phyloP scores from a whole-genome alignment of 2,888 invertebrate genomes.

The Archaeoteleia sp. region DNA sequence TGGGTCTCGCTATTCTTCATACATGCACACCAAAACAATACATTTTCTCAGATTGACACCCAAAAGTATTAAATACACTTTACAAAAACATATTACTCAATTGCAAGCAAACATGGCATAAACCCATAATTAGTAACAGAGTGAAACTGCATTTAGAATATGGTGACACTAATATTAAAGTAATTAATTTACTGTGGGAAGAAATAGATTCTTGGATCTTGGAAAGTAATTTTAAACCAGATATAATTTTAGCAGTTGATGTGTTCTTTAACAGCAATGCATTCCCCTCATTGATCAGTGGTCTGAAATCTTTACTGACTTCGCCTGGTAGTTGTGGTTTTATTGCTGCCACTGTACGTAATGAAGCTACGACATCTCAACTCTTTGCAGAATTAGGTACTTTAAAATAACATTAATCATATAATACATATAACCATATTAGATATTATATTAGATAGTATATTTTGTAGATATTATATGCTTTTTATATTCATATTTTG shows the following conservation, averaged over 20 bases:
- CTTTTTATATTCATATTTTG: too few relatives aligned
- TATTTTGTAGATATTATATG: too few relatives aligned
- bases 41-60: constrained; percentile 83
- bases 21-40: constrained; percentile 77
- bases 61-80: constrained; percentile 80
- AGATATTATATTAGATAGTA: too few relatives aligned
- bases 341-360: constrained; percentile 80
- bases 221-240: constrained; percentile 63
- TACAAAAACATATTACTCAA: constrained; percentile 81
- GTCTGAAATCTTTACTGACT: constrained; percentile 74
- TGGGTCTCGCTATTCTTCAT: constrained; percentile 80
- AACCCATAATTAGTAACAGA: constrained; percentile 30
- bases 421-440: too few relatives aligned
- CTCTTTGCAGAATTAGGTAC: constrained; percentile 79
- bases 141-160: constrained; percentile 51
- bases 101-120: constrained; percentile 60
- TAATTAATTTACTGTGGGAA: constrained; percentile 77
- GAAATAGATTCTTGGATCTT: constrained; percentile 68
- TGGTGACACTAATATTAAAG: constrained; percentile 57
- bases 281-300: constrained; percentile 75
- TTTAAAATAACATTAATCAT: too few relatives aligned
- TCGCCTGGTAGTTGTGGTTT: constrained; percentile 73
- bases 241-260: constrained; percentile 79
- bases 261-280: constrained; percentile 79
- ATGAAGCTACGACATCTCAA: constrained; percentile 78